Conservation (phyloP, 64 coral and sea anemone species). For the Pocillopora verrucosa region DNA sequence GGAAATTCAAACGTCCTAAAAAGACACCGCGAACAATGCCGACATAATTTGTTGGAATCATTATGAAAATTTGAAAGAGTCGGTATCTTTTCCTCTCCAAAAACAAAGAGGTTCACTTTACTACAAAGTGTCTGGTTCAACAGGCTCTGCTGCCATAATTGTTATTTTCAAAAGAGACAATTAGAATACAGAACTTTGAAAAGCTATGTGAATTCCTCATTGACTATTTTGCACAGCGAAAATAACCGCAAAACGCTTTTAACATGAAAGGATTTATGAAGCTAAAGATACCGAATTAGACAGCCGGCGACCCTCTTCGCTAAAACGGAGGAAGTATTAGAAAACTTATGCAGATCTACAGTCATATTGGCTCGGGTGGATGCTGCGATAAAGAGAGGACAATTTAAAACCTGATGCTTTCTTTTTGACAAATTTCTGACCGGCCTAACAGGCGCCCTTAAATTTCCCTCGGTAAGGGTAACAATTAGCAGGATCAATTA, state of each 20-base stretch:
- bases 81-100: not conserved
- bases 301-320: not conserved
- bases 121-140: not conserved
- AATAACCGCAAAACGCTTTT: not conserved
- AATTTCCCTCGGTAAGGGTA: too few species aligned
- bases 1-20: not conserved
- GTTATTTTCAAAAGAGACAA: not conserved
- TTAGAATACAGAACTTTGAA: not conserved
- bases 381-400: too few species aligned
- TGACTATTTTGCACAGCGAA: not conserved
- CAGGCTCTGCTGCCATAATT: not conserved
- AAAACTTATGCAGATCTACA: not conserved
- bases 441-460: too few species aligned
- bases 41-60: not conserved
- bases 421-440: too few species aligned
- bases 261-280: not conserved
- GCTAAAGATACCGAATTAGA: not conserved
- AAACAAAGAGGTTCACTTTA: constrained; percentile 6
- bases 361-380: not conserved
- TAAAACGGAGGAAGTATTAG: not conserved
- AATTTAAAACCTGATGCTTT: too few species aligned
- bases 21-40: constrained; percentile 14
- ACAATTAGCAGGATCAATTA: too few species aligned
- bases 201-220: too few species aligned
- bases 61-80: constrained; percentile 29